A percentile compares a stretch with the other conserved stretches of the same genome.
Evolutionary conservation across 2,797 vertebrate genomes (phyloP).

Genomic region (Valencia hispanica): DNA sequence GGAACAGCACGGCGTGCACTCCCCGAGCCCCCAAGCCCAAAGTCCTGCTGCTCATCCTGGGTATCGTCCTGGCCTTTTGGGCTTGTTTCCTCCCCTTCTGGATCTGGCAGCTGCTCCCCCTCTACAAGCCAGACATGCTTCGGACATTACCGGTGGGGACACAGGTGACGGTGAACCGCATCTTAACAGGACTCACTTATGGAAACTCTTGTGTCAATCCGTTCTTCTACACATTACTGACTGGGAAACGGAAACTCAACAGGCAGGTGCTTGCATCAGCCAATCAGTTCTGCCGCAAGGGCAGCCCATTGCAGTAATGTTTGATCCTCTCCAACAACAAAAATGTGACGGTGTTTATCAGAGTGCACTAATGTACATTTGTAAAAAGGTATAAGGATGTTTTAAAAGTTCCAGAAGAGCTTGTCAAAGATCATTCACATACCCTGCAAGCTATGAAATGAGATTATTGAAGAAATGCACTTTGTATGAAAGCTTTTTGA

Average conservation of each 20-base stretch:
- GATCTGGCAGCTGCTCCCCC: constrained; percentile 88
- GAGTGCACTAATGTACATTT: neutral
- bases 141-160: constrained; percentile 80
- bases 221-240: constrained; percentile 89
- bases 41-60: constrained; percentile 86
- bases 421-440: constrained; percentile 39
- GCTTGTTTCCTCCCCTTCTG: constrained; percentile 91
- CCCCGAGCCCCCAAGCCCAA: constrained; percentile 84
- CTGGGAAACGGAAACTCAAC: constrained; percentile 78
- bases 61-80: constrained; percentile 88
- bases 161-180: constrained; percentile 86
- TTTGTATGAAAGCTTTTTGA: constrained; percentile 57
- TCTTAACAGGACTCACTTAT: constrained; percentile 87
- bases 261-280: constrained; percentile 68
- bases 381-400: constrained; percentile 8
- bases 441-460: constrained; percentile 23
- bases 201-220: constrained; percentile 90
- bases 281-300: constrained; percentile 80
- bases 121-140: constrained; percentile 83
- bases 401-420: constrained; percentile 15
- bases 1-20: constrained; percentile 67
- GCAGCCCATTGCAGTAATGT: constrained; percentile 69
- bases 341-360: constrained; percentile 17
- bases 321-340: constrained; percentile 1
- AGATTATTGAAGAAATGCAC: constrained; percentile 52